Base-by-base conservation (phyloP, 1,140 invertebrate genomes). In the Cydia splendana region DNA sequence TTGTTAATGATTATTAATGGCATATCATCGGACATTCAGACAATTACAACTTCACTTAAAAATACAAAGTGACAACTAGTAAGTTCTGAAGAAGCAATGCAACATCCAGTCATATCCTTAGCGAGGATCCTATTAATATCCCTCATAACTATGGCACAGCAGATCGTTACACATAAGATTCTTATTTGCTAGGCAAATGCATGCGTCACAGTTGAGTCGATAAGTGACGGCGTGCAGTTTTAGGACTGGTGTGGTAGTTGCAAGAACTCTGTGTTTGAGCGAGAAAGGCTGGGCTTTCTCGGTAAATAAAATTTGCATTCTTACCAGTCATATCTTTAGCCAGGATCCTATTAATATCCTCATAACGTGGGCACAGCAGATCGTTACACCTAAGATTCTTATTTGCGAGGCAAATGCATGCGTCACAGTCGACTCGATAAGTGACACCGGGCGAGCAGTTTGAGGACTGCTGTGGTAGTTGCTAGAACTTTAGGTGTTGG, bases 381-480 rank as follows among this genome's bases (percentile, higher is more conserved):
- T 81, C 57, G 1, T 82, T 80, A 71, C 87, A 88, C 4, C 85
- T 18, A 88, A 89, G 81, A 42, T 91, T 91, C 24, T 80, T 80
- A 6, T 75, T 80, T n/a, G 82, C 76, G 9, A 88, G 76, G 20
- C 92, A 93, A 6, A 89, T 62, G 74, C 92, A 93, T 0, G 74
- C 75, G 74, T 93, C 92, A 74, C 92, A 93, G 69, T 85, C 84
- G 2, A 93, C 81, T 7, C 78, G 71, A 74, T 92, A 93, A 1
- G 79, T 77, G 10, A 80, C 86, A 0, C 85, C 85, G 0, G 87
- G 80, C 4, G 42, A 48, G 65, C 88, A 89, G 10, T 78, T 78
- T 1, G 77, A 53, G 1, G 81, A 79, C 2, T 79, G 48, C 30
- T 80, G 62, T 0, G 79, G 77, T 4, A 84, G 57, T 1, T 48